Conservation (phyloP, 2,888 invertebrate species). For the Pecten maximus region DNA sequence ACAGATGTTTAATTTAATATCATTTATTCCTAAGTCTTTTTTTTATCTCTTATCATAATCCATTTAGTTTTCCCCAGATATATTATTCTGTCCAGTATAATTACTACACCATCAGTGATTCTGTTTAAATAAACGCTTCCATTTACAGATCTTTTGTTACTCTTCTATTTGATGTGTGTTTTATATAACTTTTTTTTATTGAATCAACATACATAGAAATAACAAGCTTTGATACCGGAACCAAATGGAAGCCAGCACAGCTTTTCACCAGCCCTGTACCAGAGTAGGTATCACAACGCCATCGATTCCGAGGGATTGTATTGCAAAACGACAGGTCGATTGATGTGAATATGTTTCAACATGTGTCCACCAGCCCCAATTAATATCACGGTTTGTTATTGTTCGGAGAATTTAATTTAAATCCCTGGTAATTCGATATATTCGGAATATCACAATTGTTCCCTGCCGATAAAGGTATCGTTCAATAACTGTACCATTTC, state of each 20-base stretch:
- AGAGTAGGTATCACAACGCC: neutral
- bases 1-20: neutral
- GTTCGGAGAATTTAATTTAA: neutral
- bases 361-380: neutral
- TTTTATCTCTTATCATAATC: neutral
- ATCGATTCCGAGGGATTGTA: neutral
- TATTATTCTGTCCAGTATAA: neutral
- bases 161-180: neutral
- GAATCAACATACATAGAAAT: neutral
- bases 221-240: neutral
- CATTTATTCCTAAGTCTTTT: neutral
- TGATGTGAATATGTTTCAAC: neutral
- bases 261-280: neutral
- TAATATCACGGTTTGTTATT: conserved; percentile 22
- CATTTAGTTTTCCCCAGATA: neutral
- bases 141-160: neutral
- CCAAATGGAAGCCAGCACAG: neutral
- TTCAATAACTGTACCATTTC: neutral
- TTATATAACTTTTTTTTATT: neutral
- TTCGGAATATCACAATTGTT: neutral
- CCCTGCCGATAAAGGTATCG: neutral
- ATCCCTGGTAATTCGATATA: neutral
- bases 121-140: neutral
- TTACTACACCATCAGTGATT: neutral
- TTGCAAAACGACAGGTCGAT: neutral